phyloP scores from a whole-genome alignment of 1,140 invertebrate genomes.

The Heterodera schachtii region DNA sequence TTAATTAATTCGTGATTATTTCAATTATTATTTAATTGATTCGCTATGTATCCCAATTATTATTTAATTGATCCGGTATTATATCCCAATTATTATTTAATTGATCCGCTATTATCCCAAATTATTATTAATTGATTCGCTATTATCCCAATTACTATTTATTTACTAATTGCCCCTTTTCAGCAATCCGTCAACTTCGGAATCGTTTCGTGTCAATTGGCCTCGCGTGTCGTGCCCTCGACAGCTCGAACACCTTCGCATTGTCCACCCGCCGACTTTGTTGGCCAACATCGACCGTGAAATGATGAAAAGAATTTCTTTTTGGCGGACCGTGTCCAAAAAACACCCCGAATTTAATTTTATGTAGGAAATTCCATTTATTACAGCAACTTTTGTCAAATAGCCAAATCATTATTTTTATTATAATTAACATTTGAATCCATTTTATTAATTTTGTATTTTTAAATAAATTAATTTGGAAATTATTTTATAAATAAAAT shows the following conservation, averaged over 20 bases:
- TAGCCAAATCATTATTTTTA: no score
- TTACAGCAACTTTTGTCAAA: no score
- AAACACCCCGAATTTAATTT: slow-evolving; percentile 1
- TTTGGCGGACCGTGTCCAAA: neutral
- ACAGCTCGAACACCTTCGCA: neutral
- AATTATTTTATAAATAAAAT: no score
- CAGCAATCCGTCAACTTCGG: slow-evolving; percentile 6
- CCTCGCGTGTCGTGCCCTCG: neutral
- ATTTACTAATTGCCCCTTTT: neutral
- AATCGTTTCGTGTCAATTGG: neutral
- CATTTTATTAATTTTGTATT: no score
- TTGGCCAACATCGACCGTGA: neutral
- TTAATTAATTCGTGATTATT: no score
- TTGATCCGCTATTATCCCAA: no score
- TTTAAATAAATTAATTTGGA: no score
- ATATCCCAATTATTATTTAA: no score
- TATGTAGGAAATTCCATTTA: neutral
- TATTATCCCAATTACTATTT: neutral
- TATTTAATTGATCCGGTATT: neutral
- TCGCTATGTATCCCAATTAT: neutral
- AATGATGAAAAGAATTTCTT: neutral
- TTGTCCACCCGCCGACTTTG: neutral
- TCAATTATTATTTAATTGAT: no score
- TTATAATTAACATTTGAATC: no score
- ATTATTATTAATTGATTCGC: no score